Evolutionary conservation across 2,888 invertebrate species (phyloP).

Genomic region (Lacanobia wlatinum): DNA sequence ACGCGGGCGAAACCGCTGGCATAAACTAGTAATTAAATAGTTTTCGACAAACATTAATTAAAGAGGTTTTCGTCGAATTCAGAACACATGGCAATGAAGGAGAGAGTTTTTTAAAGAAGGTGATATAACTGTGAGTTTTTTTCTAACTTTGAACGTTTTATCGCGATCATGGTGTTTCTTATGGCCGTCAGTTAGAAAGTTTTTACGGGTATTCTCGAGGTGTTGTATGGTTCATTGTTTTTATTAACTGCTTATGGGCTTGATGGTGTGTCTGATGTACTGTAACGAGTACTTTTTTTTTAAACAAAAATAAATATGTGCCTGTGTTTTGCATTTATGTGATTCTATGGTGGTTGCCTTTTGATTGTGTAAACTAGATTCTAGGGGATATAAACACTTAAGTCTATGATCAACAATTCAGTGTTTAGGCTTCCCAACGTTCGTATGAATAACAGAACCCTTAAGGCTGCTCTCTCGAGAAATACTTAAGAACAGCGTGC

Average conservation of each 20-base stretch:
- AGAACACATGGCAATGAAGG: slow-evolving; percentile 34
- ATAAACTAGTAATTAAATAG: not conserved
- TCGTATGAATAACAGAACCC: no score
- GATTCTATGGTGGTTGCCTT: not conserved
- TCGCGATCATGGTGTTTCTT: slow-evolving; percentile 38
- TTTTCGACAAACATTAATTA: slow-evolving; percentile 48
- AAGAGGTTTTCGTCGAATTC: slow-evolving; percentile 41
- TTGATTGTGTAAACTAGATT: not conserved
- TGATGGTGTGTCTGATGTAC: not conserved
- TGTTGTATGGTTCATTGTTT: slow-evolving; percentile 35
- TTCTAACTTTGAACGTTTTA: slow-evolving; percentile 23
- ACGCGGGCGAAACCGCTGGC: no score
- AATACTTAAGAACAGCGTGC: no score
- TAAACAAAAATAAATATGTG: not conserved
- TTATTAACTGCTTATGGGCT: slow-evolving; percentile 8
- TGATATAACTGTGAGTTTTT: slow-evolving; percentile 46
- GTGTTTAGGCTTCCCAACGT: no score
- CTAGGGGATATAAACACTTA: no score
- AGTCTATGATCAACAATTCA: no score
- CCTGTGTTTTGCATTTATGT: not conserved
- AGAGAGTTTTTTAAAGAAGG: slow-evolving; percentile 51
- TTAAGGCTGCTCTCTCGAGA: no score
- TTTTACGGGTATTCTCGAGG: slow-evolving; percentile 43
- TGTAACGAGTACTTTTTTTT: slow-evolving; percentile 2
- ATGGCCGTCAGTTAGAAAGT: slow-evolving; percentile 56